Conservation (phyloP, 2,113 vertebrate species). For the Rhineura floridana region DNA sequence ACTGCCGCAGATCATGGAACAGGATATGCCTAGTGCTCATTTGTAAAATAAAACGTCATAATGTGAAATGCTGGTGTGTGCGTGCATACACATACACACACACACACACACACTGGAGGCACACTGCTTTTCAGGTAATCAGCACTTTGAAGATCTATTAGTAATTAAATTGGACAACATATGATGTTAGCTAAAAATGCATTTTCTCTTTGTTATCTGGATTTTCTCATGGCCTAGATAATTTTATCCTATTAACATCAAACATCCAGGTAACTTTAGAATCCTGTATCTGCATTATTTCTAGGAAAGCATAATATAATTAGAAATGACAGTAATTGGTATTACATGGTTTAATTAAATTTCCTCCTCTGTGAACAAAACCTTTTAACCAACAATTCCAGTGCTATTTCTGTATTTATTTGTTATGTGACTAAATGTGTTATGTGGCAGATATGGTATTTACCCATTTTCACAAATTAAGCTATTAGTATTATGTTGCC, state of each 20-base stretch:
- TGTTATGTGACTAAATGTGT: conserved; percentile 75
- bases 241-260: conserved; percentile 84
- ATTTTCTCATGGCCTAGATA: conserved; percentile 80
- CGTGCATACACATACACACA: not conserved
- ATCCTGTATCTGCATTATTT: conserved; percentile 81
- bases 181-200: conserved; percentile 60
- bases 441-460: conserved; percentile 72
- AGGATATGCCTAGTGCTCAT: not conserved
- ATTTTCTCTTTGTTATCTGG: conserved; percentile 70
- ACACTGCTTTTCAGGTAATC: conserved; percentile 45
- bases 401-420: conserved; percentile 79
- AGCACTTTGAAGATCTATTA: conserved; percentile 46
- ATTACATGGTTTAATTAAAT: conserved; percentile 84
- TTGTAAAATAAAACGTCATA: conserved; percentile 45
- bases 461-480: conserved; percentile 75
- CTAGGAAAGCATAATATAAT: conserved; percentile 76
- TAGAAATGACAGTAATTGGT: conserved; percentile 85
- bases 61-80: conserved; percentile 4
- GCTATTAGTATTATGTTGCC: conserved; percentile 68
- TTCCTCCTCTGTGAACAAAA: conserved; percentile 82
- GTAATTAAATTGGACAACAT: conserved; percentile 56
- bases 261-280: conserved; percentile 84
- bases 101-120: conserved; percentile 28
- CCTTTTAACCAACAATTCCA: conserved; percentile 79
- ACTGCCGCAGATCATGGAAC: too few relatives aligned